Conservation (phyloP, 2,888 invertebrate genomes). For the Pandemis corylana region DNA sequence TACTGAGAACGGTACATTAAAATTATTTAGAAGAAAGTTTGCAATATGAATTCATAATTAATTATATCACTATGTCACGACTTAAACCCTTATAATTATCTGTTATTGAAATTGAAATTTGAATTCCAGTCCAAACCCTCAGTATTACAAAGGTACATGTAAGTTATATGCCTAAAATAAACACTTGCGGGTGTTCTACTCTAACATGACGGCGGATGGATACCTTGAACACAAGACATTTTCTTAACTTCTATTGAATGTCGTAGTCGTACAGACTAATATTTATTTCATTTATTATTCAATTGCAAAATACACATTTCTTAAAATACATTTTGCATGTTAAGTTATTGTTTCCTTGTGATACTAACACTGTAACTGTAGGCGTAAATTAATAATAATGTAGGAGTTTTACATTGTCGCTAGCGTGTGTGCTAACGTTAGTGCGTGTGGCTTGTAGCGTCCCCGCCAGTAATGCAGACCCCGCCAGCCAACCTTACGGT, state of each 20-base stretch:
- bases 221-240: background rate
- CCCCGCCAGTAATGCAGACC: conserved; percentile 93
- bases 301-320: background rate
- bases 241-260: background rate
- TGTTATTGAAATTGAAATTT: background rate
- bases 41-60: too few relatives aligned
- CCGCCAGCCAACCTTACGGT: conserved; percentile 95
- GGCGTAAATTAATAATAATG: conserved; percentile 17
- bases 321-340: conserved; percentile 23
- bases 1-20: background rate
- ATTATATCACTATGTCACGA: too few relatives aligned
- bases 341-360: conserved; percentile 30
- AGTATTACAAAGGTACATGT: background rate
- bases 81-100: too few relatives aligned
- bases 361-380: conserved; percentile 16
- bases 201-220: background rate
- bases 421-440: conserved; percentile 63
- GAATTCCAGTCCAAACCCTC: background rate
- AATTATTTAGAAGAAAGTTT: too few relatives aligned
- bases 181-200: background rate
- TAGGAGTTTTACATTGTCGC: conserved; percentile 31
- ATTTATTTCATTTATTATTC: background rate
- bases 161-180: background rate
- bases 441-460: conserved; percentile 88
- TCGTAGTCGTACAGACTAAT: background rate